Evolutionary conservation across 2,888 invertebrate genomes (phyloP), one percentile per base, ranked within the genome.

Genomic region (Kuschelorhynchus macadamiae): DNA sequence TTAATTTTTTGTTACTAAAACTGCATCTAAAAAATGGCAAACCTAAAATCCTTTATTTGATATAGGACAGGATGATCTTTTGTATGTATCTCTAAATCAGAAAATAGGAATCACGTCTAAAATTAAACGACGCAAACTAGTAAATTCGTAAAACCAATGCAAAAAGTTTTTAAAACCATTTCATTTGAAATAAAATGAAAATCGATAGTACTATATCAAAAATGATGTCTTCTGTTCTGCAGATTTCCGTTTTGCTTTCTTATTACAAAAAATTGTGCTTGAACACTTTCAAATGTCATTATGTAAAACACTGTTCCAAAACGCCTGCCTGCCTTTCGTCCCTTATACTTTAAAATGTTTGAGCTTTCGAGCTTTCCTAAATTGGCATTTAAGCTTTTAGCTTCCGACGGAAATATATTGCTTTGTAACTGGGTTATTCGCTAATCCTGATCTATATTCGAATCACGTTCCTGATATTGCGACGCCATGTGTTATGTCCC

Each of bases 361-460:
- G 56, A 57, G 56, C 56, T 55, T 55, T 42, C 55, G 42, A 55
- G 55, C 55, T 59, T 50, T 52, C 33, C 57, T 42, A 65, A 65
- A 65, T 59, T 65, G 65, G 57, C 59, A 57, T 65, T 65, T 65
- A 52, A 65, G 65, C 65, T 65, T 65, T 65, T 30, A 50, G 57
- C 65, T 59, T 65, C 32, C 50, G 65, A 65, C 65, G 52, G 57
- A 50, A 52, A 65, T 65, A 65, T 65, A 65, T 65, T 65, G 65
- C 65, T 65, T 65, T 65, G 65, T 65, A 65, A 65, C 65, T 57
- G 42, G 65, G 65, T 65, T 65, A 65, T 65, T 65, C 67, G 61
- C 61, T 67, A 67, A 67, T 67, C 61, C 50, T 61, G 33, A 67
- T 67, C 67, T 67, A 67, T 67, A 67, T 67, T 67, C 67, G 61